Conservation (phyloP, 2,797 vertebrate genomes). For the Sebastiscus tertius region DNA sequence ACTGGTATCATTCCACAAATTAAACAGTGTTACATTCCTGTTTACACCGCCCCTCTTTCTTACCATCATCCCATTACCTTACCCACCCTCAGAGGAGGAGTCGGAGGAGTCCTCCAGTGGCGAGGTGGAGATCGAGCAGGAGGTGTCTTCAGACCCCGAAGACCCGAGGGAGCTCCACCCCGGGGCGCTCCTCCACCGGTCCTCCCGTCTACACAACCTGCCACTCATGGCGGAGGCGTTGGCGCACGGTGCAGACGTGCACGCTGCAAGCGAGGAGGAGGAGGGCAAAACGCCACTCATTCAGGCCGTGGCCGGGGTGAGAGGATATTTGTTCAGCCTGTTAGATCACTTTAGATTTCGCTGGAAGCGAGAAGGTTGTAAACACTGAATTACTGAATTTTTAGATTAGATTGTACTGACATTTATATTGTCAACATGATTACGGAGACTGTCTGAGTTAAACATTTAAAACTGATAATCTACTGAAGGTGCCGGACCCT, state of each 20-base stretch:
- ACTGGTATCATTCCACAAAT: neutral
- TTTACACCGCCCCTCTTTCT: neutral
- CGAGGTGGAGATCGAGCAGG: slow-evolving; percentile 88
- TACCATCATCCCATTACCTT: neutral
- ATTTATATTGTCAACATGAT: neutral
- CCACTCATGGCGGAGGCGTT: slow-evolving; percentile 92
- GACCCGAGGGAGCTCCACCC: slow-evolving; percentile 90
- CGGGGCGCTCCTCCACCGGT: slow-evolving; percentile 85
- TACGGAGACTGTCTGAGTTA: neutral
- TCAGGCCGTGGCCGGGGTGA: slow-evolving; percentile 93
- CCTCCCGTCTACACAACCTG: slow-evolving; percentile 87
- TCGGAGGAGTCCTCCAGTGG: slow-evolving; percentile 95
- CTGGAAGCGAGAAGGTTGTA: neutral
- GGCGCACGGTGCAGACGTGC: slow-evolving; percentile 92
- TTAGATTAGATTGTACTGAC: neutral
- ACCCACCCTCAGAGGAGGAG: slow-evolving; percentile 79
- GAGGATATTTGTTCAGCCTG: slow-evolving; percentile 27
- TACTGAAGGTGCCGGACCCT: neutral
- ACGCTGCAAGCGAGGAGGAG: slow-evolving; percentile 88
- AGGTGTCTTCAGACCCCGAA: slow-evolving; percentile 87
- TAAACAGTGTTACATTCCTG: neutral
- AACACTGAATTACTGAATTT: neutral
- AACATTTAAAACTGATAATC: neutral
- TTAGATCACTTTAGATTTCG: neutral
- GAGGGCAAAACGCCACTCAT: slow-evolving; percentile 92